Evolutionary conservation across 2,888 invertebrate genomes (phyloP).

Genomic region (Stegophylla sp.): DNA sequence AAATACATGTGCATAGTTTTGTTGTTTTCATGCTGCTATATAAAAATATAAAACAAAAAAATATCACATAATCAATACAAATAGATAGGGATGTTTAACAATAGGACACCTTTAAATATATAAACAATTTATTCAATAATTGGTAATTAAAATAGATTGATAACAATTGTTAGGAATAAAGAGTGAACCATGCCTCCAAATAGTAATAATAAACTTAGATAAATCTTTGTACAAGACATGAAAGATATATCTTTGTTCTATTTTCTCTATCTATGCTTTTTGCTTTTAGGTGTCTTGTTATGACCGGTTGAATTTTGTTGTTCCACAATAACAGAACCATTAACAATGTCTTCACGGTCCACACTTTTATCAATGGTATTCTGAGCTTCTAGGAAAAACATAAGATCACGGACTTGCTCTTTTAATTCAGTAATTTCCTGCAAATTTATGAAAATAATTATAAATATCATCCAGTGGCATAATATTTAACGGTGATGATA

Average conservation of each 20-base stretch:
- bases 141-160: background rate
- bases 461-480: background rate
- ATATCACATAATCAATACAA: background rate
- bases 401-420: constrained; percentile 93
- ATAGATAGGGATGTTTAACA: background rate
- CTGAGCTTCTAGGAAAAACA: constrained; percentile 95
- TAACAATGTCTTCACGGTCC: constrained; percentile 70
- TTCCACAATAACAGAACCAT: constrained; percentile 71
- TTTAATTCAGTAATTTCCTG: constrained; percentile 80
- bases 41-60: constrained; percentile 2
- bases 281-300: constrained; percentile 18
- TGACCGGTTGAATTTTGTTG: constrained; percentile 39
- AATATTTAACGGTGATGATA: background rate
- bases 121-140: background rate
- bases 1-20: background rate
- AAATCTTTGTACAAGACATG: background rate
- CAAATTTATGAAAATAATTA: background rate
- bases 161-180: background rate
- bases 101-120: background rate
- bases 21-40: background rate
- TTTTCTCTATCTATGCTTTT: constrained; percentile 42
- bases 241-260: background rate
- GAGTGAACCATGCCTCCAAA: background rate
- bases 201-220: background rate
- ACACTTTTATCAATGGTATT: constrained; percentile 70